Conservation (phyloP, 2,113 vertebrate genomes). For the Marcusenius ussheri region DNA sequence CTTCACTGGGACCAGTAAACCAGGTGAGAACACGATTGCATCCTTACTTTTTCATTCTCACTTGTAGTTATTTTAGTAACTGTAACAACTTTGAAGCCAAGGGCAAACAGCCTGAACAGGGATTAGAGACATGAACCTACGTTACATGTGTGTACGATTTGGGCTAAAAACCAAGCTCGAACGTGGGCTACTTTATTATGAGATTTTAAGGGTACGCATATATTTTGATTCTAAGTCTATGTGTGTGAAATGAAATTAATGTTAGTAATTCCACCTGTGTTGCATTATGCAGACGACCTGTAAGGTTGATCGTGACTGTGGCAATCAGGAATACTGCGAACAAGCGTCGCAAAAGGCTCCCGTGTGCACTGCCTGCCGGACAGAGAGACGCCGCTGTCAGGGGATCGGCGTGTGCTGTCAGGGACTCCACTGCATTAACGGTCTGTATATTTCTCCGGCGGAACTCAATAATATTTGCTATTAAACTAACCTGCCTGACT, state of each 20-base stretch:
- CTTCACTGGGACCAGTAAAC: constrained; percentile 27
- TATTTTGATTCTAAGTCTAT: background rate
- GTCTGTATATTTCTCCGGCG: background rate
- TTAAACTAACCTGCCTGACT: background rate
- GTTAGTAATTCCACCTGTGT: background rate
- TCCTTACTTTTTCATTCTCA: background rate
- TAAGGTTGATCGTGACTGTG: constrained; percentile 6
- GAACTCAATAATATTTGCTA: background rate
- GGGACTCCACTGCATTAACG: constrained; percentile 17
- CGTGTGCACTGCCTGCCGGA: constrained; percentile 1
- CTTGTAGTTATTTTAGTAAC: background rate
- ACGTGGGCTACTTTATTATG: background rate
- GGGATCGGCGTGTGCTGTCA: constrained; percentile 13
- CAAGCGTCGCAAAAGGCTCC: background rate
- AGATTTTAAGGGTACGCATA: background rate
- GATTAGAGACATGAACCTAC: background rate
- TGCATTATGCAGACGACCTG: background rate
- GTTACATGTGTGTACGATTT: background rate
- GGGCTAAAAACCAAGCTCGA: background rate
- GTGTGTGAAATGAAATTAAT: background rate
- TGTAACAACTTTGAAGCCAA: background rate
- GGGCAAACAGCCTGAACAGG: background rate
- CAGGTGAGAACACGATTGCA: constrained; percentile 31
- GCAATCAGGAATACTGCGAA: background rate
- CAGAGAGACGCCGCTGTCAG: constrained; percentile 10